A percentile compares a stretch with the other conserved stretches of the same genome.
Conservation (phyloP, 1,140 invertebrate genomes). For the Ceratina japonica region DNA sequence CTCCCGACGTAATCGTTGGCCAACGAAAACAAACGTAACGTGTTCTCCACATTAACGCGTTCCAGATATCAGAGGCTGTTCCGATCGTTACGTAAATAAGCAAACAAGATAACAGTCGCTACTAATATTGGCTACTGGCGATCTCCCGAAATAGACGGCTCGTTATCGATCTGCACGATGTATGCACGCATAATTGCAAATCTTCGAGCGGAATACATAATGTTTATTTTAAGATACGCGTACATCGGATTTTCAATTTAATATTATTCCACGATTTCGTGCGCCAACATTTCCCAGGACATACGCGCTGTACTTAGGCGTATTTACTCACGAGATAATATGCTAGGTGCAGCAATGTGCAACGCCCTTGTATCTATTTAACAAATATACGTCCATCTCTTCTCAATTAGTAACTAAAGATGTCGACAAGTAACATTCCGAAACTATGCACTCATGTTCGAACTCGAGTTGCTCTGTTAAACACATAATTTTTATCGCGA, state of each 20-base stretch:
- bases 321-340: no score
- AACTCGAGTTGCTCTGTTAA: background rate
- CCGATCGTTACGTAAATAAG: slow-evolving; percentile 21
- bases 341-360: no score
- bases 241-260: no score
- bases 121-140: background rate
- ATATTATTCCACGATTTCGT: no score
- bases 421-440: background rate
- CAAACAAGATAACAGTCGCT: slow-evolving; percentile 2
- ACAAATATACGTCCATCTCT: background rate
- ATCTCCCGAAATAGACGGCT: background rate
- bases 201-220: background rate
- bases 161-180: background rate
- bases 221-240: no score
- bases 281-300: background rate
- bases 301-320: no score
- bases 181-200: background rate
- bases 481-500: slow-evolving; percentile 23
- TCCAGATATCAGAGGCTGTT: background rate
- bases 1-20: background rate
- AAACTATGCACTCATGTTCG: background rate
- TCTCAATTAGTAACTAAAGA: slow-evolving; percentile 6
- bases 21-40: slow-evolving; percentile 10
- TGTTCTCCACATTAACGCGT: background rate
- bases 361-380: slow-evolving; percentile 1